A percentile compares a stretch with the other conserved stretches of the same genome.
These are phyloP conservation scores for Hippotragus niger DNA, from an alignment of 2,113 vertebrate species.

Conservation along the genomic window DNA sequence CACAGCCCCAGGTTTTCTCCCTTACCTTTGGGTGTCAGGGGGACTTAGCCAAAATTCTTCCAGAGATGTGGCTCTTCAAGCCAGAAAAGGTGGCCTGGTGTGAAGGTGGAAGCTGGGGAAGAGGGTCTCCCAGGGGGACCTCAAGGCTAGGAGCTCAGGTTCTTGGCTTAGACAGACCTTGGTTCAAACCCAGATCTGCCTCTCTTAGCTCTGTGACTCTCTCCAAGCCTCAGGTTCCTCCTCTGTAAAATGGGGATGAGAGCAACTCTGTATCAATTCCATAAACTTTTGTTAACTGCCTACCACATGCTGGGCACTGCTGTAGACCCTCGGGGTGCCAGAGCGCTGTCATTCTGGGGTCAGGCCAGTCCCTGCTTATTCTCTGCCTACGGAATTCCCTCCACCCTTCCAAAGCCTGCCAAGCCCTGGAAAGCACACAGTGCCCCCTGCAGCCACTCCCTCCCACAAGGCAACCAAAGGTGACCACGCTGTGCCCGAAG, in stretches of 20 bases:
- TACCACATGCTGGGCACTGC: background rate
- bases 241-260: background rate
- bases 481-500: background rate
- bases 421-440: background rate
- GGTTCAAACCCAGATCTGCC: background rate
- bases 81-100: background rate
- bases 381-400: background rate
- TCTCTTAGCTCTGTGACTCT: background rate
- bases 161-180: background rate
- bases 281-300: background rate
- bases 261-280: rapidly evolving
- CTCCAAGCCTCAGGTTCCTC: background rate
- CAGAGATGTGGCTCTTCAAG: background rate
- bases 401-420: background rate
- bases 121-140: background rate
- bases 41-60: background rate
- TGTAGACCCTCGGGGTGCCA: background rate
- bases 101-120: background rate
- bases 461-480: background rate
- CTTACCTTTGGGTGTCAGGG: background rate
- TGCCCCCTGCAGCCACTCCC: background rate
- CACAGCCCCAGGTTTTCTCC: background rate
- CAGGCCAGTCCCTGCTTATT: background rate
- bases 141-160: background rate
- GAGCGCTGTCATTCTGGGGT: background rate